Evolutionary conservation across 2,113 vertebrate species (phyloP).

Genomic region (Hydrochoerus hydrochaeris): DNA sequence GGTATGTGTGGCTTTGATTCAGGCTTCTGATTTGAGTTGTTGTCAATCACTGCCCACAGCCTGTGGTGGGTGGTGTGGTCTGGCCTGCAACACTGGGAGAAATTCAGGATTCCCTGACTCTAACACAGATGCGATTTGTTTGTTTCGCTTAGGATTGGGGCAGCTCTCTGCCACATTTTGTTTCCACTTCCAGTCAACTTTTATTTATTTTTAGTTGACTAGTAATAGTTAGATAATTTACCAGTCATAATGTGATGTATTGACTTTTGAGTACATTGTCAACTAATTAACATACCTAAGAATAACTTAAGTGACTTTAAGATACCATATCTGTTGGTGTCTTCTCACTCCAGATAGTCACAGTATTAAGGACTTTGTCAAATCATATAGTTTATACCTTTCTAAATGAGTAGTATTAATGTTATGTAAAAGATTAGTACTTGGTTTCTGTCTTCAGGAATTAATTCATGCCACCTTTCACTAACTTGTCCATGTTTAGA

Average conservation of each 20-base stretch:
- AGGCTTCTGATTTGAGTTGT: neutral
- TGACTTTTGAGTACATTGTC: neutral
- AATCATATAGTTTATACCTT: neutral
- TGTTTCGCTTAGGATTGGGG: neutral
- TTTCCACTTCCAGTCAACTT: neutral
- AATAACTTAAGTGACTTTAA: neutral
- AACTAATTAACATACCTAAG: neutral
- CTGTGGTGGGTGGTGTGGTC: accelerated
- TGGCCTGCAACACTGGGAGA: too few species aligned
- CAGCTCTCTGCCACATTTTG: neutral
- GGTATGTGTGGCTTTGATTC: neutral
- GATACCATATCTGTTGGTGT: neutral
- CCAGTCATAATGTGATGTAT: neutral
- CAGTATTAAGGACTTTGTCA: neutral
- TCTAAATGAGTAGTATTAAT: neutral
- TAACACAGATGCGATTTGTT: neutral
- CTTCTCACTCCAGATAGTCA: neutral
- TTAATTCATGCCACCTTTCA: neutral
- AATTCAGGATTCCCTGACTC: neutral
- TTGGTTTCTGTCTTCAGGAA: neutral
- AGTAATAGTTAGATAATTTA: neutral
- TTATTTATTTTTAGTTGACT: neutral
- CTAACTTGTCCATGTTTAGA: conserved; percentile 4
- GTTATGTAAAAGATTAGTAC: neutral
- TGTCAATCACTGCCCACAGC: neutral